These are phyloP conservation scores for Leptopterna dolabrata DNA, from an alignment of 2,888 invertebrate genomes.

Conservation along the genomic window DNA sequence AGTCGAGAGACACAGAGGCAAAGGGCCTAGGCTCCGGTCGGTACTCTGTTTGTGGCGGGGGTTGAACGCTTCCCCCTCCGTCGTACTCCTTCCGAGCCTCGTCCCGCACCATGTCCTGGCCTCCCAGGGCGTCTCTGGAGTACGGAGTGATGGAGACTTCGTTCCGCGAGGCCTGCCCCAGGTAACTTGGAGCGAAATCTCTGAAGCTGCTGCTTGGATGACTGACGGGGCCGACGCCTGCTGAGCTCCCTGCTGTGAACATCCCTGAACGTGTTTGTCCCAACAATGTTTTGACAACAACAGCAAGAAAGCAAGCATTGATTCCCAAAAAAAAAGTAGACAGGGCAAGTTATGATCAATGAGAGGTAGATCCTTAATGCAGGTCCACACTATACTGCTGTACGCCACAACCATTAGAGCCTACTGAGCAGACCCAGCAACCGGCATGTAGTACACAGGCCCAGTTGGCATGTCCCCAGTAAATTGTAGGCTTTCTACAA, in stretches of 20 bases:
- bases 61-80: conserved; percentile 20
- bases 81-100: conserved; percentile 40
- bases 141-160: conserved; percentile 46
- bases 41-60: neutral
- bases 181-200: neutral
- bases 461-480: too few species aligned
- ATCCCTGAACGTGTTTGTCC: neutral
- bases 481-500: too few species aligned
- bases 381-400: too few species aligned
- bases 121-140: neutral
- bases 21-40: conserved; percentile 17
- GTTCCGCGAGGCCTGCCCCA: neutral
- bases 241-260: neutral
- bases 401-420: too few species aligned
- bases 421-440: too few species aligned
- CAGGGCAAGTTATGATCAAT: too few species aligned
- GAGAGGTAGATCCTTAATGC: too few species aligned
- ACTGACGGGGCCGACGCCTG: neutral
- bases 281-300: too few species aligned
- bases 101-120: neutral
- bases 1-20: conserved; percentile 40
- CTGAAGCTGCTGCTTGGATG: conserved; percentile 8
- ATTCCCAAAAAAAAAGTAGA: too few species aligned
- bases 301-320: too few species aligned
- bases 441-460: too few species aligned